These are phyloP conservation scores for Paradoxurus hermaphroditus DNA, from an alignment of 2,113 vertebrate genomes.

Conservation along the genomic window DNA sequence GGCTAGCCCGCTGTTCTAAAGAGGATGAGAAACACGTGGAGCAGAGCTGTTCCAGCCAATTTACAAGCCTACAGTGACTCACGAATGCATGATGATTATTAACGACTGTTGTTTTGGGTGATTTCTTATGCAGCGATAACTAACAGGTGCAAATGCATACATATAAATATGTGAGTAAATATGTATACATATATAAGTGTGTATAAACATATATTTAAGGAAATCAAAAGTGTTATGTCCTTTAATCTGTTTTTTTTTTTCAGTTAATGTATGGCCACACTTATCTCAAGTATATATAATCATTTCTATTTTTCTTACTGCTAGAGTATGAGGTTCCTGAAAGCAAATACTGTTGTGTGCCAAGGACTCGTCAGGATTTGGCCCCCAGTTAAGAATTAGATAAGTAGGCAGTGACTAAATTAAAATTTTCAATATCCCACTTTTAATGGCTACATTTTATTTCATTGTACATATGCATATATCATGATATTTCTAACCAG, in stretches of 20 bases:
- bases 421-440: background rate
- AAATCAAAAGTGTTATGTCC: background rate
- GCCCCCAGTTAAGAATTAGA: background rate
- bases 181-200: too few relatives aligned
- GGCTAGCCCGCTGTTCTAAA: background rate
- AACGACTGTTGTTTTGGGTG: background rate
- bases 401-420: background rate
- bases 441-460: background rate
- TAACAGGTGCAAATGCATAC: background rate
- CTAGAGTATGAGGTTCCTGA: background rate
- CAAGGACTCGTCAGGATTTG: background rate
- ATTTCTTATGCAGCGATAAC: background rate
- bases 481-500: background rate
- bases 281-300: background rate
- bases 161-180: background rate
- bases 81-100: background rate
- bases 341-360: background rate
- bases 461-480: background rate
- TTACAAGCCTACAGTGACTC: background rate
- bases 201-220: background rate
- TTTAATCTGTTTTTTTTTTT: background rate
- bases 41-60: background rate
- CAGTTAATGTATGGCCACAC: background rate
- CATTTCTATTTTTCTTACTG: slow-evolving; percentile 16
- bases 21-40: background rate